phyloP scores from a whole-genome alignment of 2,113 vertebrate genomes.

The Lasiurus borealis region DNA sequence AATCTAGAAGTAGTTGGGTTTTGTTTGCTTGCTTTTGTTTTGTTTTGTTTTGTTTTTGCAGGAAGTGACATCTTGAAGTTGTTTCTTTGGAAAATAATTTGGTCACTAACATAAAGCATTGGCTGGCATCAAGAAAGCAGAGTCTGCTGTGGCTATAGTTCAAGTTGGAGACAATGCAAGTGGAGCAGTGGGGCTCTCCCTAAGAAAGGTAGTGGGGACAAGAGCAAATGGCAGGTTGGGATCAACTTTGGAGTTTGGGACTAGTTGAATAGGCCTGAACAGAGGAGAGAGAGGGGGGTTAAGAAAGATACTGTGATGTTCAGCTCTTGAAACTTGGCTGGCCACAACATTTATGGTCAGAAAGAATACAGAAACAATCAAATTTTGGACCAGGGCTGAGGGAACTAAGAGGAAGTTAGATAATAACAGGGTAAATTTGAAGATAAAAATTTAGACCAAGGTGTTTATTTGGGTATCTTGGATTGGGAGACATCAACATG shows the following conservation, averaged over 20 bases:
- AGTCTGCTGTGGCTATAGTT: not conserved
- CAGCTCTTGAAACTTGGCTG: not conserved
- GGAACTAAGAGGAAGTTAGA: not conserved
- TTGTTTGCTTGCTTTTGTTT: not conserved
- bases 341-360: not conserved
- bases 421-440: not conserved
- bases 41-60: not conserved
- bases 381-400: not conserved
- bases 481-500: not conserved
- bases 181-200: not conserved
- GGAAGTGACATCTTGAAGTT: not conserved
- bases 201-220: too few species aligned
- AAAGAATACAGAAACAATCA: not conserved
- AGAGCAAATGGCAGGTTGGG: not conserved
- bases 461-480: not conserved
- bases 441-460: not conserved
- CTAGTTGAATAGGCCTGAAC: not conserved
- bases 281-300: not conserved
- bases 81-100: slow-evolving; percentile 22
- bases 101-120: not conserved
- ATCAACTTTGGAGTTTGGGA: not conserved
- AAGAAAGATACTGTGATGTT: not conserved
- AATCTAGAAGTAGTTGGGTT: not conserved
- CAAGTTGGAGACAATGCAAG: not conserved
- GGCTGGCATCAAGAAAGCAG: not conserved